Percentiles rank a stretch among this genome's conserved stretches.
phyloP scores from a whole-genome alignment of 2,113 vertebrate species.

The Phalacrocorax pelagicus region DNA sequence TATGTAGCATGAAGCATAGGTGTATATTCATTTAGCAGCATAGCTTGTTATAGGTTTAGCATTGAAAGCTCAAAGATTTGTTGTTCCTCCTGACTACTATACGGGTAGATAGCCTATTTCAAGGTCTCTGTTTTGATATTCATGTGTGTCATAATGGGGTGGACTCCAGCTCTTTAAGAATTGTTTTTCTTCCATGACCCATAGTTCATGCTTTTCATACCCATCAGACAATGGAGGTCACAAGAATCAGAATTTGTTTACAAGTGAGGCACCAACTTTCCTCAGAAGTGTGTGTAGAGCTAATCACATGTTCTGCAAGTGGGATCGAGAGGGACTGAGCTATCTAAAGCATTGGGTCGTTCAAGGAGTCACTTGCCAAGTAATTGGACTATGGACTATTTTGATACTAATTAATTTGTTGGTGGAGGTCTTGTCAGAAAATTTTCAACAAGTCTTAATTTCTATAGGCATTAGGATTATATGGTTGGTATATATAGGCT shows the following conservation, averaged over 20 bases:
- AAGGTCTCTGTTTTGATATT: not conserved
- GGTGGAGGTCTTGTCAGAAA: not conserved
- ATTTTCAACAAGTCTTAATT: not conserved
- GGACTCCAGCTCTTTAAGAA: not conserved
- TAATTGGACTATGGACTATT: not conserved
- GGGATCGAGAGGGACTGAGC: not conserved
- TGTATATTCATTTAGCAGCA: not conserved
- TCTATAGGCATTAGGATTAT: not conserved
- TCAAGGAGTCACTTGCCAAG: not conserved
- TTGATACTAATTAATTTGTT: not conserved
- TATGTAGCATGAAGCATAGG: not conserved
- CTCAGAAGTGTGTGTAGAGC: not conserved
- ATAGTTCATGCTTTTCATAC: not conserved
- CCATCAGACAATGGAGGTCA: not conserved
- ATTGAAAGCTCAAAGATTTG: not conserved
- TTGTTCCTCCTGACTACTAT: not conserved
- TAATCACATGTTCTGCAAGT: not conserved
- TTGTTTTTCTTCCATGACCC: not conserved
- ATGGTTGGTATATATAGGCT: accelerated
- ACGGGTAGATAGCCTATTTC: not conserved
- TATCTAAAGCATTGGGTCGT: not conserved
- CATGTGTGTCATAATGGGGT: not conserved
- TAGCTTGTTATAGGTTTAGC: not conserved
- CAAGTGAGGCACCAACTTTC: not conserved
- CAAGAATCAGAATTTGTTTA: not conserved